These are phyloP conservation scores for Progne subis DNA, from an alignment of 2,113 vertebrate species.

Conservation along the genomic window DNA sequence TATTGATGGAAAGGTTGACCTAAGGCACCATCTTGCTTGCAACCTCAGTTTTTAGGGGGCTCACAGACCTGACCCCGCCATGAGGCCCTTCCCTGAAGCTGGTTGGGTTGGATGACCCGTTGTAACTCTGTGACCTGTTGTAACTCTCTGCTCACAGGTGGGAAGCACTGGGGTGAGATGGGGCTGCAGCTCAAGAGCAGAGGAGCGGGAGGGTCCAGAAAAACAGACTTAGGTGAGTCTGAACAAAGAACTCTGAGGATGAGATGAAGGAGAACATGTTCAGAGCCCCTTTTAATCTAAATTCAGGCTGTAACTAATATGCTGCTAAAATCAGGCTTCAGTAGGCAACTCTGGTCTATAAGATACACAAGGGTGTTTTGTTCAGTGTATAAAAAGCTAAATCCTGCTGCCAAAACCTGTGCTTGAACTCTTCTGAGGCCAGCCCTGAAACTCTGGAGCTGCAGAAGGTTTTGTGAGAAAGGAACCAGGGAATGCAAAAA, in stretches of 20 bases:
- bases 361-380: neutral
- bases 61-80: neutral
- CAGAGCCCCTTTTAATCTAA: neutral
- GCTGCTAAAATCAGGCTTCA: neutral
- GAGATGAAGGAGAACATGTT: neutral
- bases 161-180: neutral
- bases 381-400: neutral
- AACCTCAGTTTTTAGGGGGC: neutral
- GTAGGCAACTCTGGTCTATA: neutral
- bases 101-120: neutral
- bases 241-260: neutral
- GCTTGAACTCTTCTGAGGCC: neutral
- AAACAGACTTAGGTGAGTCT: fast-evolving
- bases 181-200: neutral
- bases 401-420: neutral
- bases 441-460: neutral
- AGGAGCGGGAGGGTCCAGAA: neutral
- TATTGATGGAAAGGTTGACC: neutral
- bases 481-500: neutral
- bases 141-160: neutral
- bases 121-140: neutral
- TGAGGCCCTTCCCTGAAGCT: neutral
- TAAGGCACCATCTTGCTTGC: neutral
- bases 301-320: neutral
- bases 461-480: neutral